Base-by-base conservation (phyloP, 2,797 vertebrate species). In the Sebastes minor region DNA sequence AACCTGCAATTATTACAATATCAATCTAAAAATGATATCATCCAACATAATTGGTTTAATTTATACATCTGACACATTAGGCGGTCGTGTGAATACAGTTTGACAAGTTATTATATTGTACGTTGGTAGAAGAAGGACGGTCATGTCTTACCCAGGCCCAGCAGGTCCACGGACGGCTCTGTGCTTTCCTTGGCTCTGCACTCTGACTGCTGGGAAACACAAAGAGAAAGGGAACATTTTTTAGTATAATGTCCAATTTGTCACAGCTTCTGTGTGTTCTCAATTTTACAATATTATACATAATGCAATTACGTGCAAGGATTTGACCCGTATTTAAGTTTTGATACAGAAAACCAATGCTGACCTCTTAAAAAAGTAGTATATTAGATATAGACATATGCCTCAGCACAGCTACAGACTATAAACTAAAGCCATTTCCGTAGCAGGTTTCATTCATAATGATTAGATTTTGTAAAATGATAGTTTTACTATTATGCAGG, bases 71-170 rank as follows among this genome's bases (percentile, higher is more conserved):
- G 62, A 71, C 4, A 62, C 11, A 62, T 73, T 62, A 67, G 27
- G 42, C n/a, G 28, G 49, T 57, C 52, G 56, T 64, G 28, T 63
- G 64, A 71, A 63, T 18, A 69, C 9, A 52, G 20, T 75, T 38
- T 83, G 71, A 85, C 42, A 74, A 56, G 61, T 80, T 28, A 14
- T 79, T 67, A 20, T 27, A 42, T 62, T 46, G 33, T 68, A 23
- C 0, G 3, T 5, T 42, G 32, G 30, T 32, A 28, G 56, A 32
- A 28, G 62, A 32, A 42, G 27, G 32, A 82, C 85, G 82, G 28
- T 71, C 33, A 76, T 69, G 91, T 93, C 97, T 98, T 96, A 99
- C 98, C 98, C 52, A 99, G 95, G 89, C 97, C 97, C 90, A 99
- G 95, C 80, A 99, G 96, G 94, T 99, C 98, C 88, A 98, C 95